A percentile compares a stretch with the other conserved stretches of the same genome.
Evolutionary conservation across 2,113 vertebrate genomes (phyloP).

Genomic region (Maylandia zebra): DNA sequence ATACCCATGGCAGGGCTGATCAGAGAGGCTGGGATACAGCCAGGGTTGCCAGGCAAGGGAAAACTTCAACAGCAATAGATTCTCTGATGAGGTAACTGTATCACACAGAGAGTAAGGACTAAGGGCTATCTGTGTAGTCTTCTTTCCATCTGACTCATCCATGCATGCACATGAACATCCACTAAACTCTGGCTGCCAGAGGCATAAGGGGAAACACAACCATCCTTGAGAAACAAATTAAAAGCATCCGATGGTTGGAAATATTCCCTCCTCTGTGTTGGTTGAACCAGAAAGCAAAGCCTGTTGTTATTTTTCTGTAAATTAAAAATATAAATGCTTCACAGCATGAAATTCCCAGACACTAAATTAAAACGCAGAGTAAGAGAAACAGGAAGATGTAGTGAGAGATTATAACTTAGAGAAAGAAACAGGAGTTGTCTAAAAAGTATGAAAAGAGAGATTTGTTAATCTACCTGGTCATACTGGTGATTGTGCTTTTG

Average conservation of each 20-base stretch:
- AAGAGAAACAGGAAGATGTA: constrained; percentile 23
- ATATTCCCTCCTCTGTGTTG: not conserved
- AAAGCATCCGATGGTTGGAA: constrained; percentile 7
- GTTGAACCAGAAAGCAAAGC: constrained; percentile 28
- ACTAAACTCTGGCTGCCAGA: not conserved
- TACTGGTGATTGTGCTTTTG: not conserved
- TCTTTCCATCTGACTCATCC: not conserved
- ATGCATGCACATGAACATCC: not conserved
- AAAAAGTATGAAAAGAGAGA: not conserved
- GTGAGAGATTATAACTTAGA: not conserved
- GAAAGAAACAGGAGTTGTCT: constrained; percentile 2
- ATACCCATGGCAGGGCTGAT: constrained; percentile 31
- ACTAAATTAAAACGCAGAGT: constrained; percentile 46
- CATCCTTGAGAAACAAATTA: constrained; percentile 31
- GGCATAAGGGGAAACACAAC: not conserved
- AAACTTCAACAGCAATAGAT: constrained; percentile 11
- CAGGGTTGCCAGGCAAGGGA: constrained; percentile 37
- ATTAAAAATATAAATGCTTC: constrained; percentile 31
- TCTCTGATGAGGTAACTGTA: constrained; percentile 22
- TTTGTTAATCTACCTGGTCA: not conserved
- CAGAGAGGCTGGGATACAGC: constrained; percentile 16
- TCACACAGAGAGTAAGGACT: not conserved
- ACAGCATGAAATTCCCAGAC: constrained; percentile 29
- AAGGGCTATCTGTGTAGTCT: not conserved
- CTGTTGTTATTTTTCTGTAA: constrained; percentile 31